Percentiles rank a stretch among this genome's conserved stretches.
phyloP scores from a whole-genome alignment of 2,113 vertebrate genomes.

The Leptodactylus fuscus region DNA sequence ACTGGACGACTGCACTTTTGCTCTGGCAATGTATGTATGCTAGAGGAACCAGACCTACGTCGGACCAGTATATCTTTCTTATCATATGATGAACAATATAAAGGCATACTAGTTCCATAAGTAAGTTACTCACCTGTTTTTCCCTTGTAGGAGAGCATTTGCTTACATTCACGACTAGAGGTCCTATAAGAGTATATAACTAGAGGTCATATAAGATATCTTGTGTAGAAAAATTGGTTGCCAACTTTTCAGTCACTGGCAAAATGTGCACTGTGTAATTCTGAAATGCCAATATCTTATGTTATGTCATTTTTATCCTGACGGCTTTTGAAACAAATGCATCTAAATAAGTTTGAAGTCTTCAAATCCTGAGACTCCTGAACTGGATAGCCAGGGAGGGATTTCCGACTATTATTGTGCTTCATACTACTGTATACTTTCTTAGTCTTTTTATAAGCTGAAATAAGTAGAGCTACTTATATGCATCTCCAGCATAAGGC shows the following conservation, averaged over 20 bases:
- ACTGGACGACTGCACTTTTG: no score
- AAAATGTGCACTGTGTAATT: not conserved
- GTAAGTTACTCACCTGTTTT: no score
- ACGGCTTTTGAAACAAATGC: not conserved
- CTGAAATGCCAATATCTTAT: not conserved
- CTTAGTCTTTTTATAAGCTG: constrained; percentile 61
- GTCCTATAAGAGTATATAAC: no score
- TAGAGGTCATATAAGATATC: not conserved
- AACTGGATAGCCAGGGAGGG: constrained; percentile 54
- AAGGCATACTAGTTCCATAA: no score
- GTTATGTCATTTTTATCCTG: not conserved
- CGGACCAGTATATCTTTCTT: no score
- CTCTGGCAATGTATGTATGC: no score
- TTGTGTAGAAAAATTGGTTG: not conserved
- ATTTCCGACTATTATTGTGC: constrained; percentile 53
- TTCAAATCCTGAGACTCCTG: constrained; percentile 65
- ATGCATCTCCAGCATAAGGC: constrained; percentile 80
- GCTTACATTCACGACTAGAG: no score
- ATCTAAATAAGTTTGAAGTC: not conserved
- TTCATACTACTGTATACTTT: constrained; percentile 46
- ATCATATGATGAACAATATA: no score
- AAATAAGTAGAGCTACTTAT: constrained; percentile 74
- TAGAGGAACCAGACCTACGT: no score
- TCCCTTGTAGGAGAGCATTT: no score
- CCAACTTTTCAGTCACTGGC: not conserved